Percentiles rank a stretch among this genome's conserved stretches.
Conservation (phyloP, 2,888 invertebrate genomes). For the Tortricodes alternella region DNA sequence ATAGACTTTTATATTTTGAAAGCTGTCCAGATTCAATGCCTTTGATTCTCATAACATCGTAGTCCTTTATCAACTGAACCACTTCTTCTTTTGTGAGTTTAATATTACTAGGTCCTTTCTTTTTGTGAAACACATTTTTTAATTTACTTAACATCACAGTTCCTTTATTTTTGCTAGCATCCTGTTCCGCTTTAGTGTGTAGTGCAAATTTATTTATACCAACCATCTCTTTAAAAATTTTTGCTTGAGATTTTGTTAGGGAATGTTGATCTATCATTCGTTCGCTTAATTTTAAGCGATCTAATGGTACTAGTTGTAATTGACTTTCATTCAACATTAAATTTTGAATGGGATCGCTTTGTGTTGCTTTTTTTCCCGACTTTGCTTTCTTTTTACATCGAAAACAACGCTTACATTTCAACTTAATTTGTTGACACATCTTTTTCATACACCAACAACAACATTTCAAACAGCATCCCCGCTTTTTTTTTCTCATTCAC, state of each 20-base stretch:
- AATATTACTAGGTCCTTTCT: background rate
- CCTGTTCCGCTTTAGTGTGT: background rate
- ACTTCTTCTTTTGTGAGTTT: background rate
- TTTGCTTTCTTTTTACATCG: background rate
- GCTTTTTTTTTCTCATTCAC: too few relatives aligned
- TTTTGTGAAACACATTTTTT: background rate
- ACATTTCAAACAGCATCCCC: too few relatives aligned
- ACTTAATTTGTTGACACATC: too few relatives aligned
- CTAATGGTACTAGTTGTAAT: background rate
- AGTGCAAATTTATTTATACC: background rate
- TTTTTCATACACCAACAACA: too few relatives aligned
- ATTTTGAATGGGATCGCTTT: background rate
- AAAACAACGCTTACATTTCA: too few relatives aligned
- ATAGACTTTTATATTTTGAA: too few relatives aligned
- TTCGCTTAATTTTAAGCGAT: background rate
- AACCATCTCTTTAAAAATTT: background rate
- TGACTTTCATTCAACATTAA: background rate
- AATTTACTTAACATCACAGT: too few relatives aligned
- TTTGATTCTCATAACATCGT: background rate
- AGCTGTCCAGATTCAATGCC: too few relatives aligned
- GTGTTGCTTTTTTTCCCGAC: background rate
- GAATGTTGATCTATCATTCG: background rate
- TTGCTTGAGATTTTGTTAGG: background rate
- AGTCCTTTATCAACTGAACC: conserved; percentile 32
- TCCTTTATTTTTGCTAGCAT: background rate